These are phyloP conservation scores for Homarus americanus DNA, from an alignment of 1,140 invertebrate species.

Conservation along the genomic window DNA sequence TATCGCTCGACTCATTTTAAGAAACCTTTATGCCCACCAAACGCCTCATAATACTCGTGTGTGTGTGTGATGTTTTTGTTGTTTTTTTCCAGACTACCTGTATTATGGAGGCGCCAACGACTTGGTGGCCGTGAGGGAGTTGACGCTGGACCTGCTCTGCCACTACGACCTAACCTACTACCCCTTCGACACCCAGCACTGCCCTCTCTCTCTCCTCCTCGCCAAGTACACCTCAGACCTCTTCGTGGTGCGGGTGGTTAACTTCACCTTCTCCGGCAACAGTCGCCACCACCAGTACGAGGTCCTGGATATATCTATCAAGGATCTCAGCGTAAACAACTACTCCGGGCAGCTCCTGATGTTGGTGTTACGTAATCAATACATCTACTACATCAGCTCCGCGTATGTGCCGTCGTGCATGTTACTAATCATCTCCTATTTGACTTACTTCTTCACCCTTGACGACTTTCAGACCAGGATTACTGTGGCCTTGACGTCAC, in stretches of 20 bases:
- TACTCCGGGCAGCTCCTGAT: not conserved
- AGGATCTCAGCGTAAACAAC: not conserved
- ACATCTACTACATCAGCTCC: slow-evolving; percentile 53
- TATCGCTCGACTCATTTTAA: too few species aligned
- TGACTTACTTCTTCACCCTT: slow-evolving; percentile 21
- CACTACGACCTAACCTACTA: slow-evolving; percentile 38
- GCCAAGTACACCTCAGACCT: slow-evolving; percentile 29
- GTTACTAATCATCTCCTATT: slow-evolving; percentile 37
- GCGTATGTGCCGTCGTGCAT: slow-evolving; percentile 22
- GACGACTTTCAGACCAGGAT: slow-evolving; percentile 44
- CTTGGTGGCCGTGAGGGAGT: slow-evolving; percentile 33
- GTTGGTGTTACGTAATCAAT: slow-evolving; percentile 30
- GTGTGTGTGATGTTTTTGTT: too few species aligned
- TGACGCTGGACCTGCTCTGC: slow-evolving; percentile 6
- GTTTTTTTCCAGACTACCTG: slow-evolving; percentile 22
- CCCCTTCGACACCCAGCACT: slow-evolving; percentile 55
- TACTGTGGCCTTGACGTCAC: slow-evolving; percentile 38
- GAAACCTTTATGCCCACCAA: too few species aligned
- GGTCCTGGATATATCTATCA: not conserved
- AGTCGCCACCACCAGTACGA: slow-evolving; percentile 18
- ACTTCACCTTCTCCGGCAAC: not conserved
- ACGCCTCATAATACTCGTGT: too few species aligned
- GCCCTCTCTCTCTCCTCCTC: slow-evolving; percentile 15
- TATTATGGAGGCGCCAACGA: slow-evolving; percentile 10
- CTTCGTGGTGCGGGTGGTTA: slow-evolving; percentile 4